phyloP scores from a whole-genome alignment of 2,888 invertebrate genomes.

The Idaea aversata region DNA sequence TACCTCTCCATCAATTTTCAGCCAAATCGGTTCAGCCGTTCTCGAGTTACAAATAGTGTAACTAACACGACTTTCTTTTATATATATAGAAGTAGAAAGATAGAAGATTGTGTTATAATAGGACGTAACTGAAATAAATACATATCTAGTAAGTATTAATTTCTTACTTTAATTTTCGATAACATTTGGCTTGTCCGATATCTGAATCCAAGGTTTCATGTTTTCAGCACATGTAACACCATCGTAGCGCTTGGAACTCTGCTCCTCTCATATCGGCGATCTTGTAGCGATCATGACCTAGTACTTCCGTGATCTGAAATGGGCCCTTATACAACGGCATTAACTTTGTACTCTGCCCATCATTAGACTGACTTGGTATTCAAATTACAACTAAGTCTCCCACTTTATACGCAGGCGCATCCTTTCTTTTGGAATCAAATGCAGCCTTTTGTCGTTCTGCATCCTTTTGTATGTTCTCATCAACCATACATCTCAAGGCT shows the following conservation, averaged over 20 bases:
- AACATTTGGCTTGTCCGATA: too few relatives aligned
- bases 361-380: conserved; percentile 28
- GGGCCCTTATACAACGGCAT: conserved; percentile 30
- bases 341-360: conserved; percentile 30
- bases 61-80: too few relatives aligned
- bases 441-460: conserved; percentile 21
- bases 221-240: conserved; percentile 19
- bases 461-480: conserved; percentile 22
- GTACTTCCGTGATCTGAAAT: conserved; percentile 25
- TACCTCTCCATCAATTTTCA: too few relatives aligned
- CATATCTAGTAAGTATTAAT: too few relatives aligned
- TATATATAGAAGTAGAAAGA: too few relatives aligned
- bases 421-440: conserved; percentile 25
- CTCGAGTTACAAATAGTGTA: too few relatives aligned
- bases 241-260: conserved; percentile 19
- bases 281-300: conserved; percentile 29
- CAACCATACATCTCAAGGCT: conserved; percentile 17
- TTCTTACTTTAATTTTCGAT: too few relatives aligned
- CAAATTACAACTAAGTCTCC: conserved; percentile 30
- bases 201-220: conserved; percentile 17
- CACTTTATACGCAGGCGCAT: conserved; percentile 17
- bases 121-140: too few relatives aligned
- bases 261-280: conserved; percentile 27
- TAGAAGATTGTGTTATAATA: too few relatives aligned
- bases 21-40: too few relatives aligned